Evolutionary conservation across 2,113 vertebrate species (phyloP).

Genomic region (Melanerpes aurifrons): DNA sequence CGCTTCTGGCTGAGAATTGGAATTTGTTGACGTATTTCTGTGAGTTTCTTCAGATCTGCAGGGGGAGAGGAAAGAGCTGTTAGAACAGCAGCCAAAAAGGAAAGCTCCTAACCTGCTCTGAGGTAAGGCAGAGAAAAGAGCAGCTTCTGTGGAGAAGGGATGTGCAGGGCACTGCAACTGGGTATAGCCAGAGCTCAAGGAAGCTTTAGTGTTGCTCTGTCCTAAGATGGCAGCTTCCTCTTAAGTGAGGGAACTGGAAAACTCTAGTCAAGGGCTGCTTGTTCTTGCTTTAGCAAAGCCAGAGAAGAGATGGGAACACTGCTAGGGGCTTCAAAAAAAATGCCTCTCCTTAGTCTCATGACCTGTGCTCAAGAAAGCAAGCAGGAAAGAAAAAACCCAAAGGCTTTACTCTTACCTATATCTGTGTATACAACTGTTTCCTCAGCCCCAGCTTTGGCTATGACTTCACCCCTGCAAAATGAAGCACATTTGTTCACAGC

Average conservation of each 20-base stretch:
- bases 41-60: conserved; percentile 91
- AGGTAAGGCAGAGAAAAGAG: not conserved
- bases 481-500: conserved; percentile 41
- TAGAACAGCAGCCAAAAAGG: not conserved
- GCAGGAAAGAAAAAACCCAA: not conserved
- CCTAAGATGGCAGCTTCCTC: not conserved
- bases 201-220: not conserved
- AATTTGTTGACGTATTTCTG: conserved; percentile 92
- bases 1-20: conserved; percentile 89
- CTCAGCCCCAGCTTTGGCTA: conserved; percentile 87
- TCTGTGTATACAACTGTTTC: conserved; percentile 89
- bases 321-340: not conserved
- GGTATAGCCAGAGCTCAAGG: not conserved
- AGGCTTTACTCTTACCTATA: conserved; percentile 82
- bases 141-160: not conserved
- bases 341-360: not conserved
- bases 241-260: not conserved
- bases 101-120: not conserved
- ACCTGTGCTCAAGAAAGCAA: not conserved
- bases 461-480: conserved; percentile 91
- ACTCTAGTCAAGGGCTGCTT: not conserved
- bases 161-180: not conserved
- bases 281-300: not conserved
- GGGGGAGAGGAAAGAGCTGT: not conserved
- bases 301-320: not conserved